Percentiles rank a stretch among this genome's conserved stretches.
Conservation (phyloP, 2,113 vertebrate genomes). For the Calidris pugnax region DNA sequence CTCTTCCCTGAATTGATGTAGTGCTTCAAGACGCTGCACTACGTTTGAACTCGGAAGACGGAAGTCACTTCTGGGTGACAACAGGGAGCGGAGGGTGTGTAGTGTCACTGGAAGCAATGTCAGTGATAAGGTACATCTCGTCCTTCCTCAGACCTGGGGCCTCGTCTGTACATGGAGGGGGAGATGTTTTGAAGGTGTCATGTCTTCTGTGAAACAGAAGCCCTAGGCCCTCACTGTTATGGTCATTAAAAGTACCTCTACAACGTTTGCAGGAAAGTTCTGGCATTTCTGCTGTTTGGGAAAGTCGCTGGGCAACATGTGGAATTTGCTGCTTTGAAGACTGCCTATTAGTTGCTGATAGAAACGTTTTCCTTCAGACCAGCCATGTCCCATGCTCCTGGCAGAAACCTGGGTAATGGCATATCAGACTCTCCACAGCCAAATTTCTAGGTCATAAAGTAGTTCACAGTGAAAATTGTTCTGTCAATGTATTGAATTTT, state of each 20-base stretch:
- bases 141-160: background rate
- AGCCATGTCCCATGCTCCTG: background rate
- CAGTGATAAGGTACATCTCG: background rate
- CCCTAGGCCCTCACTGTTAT: background rate
- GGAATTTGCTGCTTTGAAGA: background rate
- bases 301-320: background rate
- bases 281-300: background rate
- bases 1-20: background rate
- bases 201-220: background rate
- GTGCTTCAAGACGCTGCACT: background rate
- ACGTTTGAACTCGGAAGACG: background rate
- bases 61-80: background rate
- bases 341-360: background rate
- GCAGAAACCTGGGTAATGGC: background rate
- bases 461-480: slow-evolving; percentile 32
- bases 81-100: background rate
- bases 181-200: background rate
- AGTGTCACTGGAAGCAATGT: background rate
- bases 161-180: background rate
- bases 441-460: background rate
- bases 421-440: background rate
- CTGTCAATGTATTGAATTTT: slow-evolving; percentile 44
- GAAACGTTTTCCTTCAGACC: background rate
- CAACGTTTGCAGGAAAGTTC: background rate
- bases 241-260: background rate